Evolutionary conservation across 2,113 vertebrate species (phyloP).

Genomic region (Chloropsis cyanopogon): DNA sequence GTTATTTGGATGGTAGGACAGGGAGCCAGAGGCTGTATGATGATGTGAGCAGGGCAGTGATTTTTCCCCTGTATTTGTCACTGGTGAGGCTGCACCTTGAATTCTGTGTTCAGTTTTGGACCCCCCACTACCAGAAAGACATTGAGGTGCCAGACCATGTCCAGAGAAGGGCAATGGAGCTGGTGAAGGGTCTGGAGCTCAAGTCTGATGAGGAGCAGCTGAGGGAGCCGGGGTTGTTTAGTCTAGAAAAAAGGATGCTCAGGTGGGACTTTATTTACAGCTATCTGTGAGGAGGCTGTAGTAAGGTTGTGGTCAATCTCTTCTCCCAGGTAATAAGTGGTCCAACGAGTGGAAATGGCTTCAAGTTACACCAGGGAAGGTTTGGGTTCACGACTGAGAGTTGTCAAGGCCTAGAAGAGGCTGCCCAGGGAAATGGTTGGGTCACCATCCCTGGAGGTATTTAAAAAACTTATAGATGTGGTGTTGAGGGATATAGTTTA

Average conservation of each 20-base stretch:
- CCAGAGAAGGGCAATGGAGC: neutral
- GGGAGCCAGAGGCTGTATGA: neutral
- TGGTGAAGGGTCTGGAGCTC: neutral
- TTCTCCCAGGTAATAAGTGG: neutral
- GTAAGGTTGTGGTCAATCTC: neutral
- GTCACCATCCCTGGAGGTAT: neutral
- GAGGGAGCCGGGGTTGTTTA: neutral
- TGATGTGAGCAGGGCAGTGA: neutral
- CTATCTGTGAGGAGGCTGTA: neutral
- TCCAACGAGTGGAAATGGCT: fast-evolving
- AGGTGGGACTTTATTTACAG: neutral
- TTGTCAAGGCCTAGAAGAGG: neutral
- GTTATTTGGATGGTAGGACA: neutral
- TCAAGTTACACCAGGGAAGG: neutral
- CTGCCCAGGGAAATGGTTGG: neutral
- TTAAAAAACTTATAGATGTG: neutral
- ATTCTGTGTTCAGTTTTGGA: neutral
- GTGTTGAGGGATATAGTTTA: neutral
- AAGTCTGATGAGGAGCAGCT: neutral
- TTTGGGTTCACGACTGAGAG: neutral
- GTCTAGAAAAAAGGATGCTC: neutral
- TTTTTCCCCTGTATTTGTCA: neutral
- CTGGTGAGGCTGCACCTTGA: neutral
- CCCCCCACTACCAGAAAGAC: neutral
- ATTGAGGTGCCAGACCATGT: neutral